Conservation (phyloP, 1,140 invertebrate genomes). For the Zaprionus capensis region DNA sequence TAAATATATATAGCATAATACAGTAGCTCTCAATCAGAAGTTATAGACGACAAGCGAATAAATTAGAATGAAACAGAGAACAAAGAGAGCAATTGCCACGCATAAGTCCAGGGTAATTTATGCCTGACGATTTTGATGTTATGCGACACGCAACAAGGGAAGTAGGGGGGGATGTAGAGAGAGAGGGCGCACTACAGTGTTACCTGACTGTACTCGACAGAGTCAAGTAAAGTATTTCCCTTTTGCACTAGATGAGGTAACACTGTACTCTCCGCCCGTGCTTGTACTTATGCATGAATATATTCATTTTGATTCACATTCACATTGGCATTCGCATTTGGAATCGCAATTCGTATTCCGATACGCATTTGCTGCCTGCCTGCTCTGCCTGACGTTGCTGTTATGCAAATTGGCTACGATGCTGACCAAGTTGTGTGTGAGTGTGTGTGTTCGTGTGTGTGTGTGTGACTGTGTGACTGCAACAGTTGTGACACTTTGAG, state of each 20-base stretch:
- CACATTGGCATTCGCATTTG: background rate
- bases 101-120: conserved; percentile 2
- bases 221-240: background rate
- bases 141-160: conserved; percentile 2
- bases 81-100: conserved; percentile 6
- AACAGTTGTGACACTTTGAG: conserved; percentile 24
- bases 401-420: conserved; percentile 23
- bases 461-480: conserved; percentile 4
- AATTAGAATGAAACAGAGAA: conserved; percentile 3
- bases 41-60: background rate
- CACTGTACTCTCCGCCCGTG: background rate
- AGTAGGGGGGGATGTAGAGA: background rate
- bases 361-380: conserved; percentile 1
- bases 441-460: background rate
- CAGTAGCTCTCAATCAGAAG: background rate
- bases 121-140: conserved; percentile 3
- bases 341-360: conserved; percentile 10
- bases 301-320: conserved; percentile 3
- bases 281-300: background rate
- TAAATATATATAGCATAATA: background rate
- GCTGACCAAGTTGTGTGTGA: background rate
- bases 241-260: background rate
- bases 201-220: background rate
- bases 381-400: background rate
- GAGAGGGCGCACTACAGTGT: background rate